Percentiles rank a stretch among this genome's conserved stretches.
Conservation (phyloP, 2,113 vertebrate genomes). For the Trematomus loennbergii region DNA sequence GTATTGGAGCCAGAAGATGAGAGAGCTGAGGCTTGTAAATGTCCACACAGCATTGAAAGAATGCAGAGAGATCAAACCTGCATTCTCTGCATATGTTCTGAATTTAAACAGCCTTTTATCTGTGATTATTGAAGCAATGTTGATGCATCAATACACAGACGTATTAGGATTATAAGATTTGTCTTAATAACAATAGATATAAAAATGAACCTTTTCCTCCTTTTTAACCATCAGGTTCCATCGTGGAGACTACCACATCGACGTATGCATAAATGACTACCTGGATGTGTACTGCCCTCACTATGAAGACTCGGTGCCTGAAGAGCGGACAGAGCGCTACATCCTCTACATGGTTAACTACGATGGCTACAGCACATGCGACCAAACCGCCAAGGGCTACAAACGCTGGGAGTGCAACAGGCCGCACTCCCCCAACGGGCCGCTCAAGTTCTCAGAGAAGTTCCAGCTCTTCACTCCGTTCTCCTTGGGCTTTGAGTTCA, state of each 20-base stretch:
- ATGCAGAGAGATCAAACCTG: constrained; percentile 21
- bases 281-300: constrained; percentile 98
- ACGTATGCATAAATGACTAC: constrained; percentile 99
- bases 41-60: constrained; percentile 23
- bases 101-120: constrained; percentile 10
- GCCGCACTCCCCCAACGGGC: constrained; percentile 95
- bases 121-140: not conserved
- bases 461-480: constrained; percentile 99
- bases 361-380: constrained; percentile 98
- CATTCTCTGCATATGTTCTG: not conserved
- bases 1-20: constrained; percentile 64
- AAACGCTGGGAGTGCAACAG: constrained; percentile 99
- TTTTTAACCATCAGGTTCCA: constrained; percentile 87
- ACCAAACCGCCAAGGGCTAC: constrained; percentile 98
- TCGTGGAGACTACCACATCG: constrained; percentile 95
- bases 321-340: constrained; percentile 95
- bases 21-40: constrained; percentile 60
- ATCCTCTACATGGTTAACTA: constrained; percentile 99
- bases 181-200: not conserved
- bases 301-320: constrained; percentile 94
- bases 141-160: not conserved
- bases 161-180: not conserved
- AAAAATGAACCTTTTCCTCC: constrained; percentile 4
- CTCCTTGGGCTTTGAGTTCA: constrained; percentile 98
- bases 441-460: constrained; percentile 99